Evolutionary conservation across 2,797 vertebrate species (phyloP), one percentile per base, ranked within the genome.

Genomic region (Eleutherodactylus coqui): DNA sequence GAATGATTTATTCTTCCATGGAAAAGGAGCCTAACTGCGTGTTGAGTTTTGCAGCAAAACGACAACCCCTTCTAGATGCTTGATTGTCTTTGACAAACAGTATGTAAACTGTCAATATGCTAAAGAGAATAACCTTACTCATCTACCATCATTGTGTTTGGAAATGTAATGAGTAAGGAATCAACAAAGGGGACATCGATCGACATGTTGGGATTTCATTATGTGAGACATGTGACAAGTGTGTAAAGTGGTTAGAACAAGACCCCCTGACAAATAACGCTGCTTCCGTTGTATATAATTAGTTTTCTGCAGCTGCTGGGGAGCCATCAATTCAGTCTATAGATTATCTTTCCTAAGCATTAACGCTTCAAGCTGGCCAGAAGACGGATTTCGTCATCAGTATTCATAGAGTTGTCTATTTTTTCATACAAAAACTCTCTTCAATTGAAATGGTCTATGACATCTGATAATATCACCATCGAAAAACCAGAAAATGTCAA

Each of bases 261-360:
- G 32, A 82, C 29, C 47, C 34, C 38, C 36, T 76, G 55, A 58
- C 38, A 78, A 75, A 87, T 62, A 38, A 32, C 70, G 27, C 34
- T 38, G 38, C 21, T 38, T 75, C 21, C 49, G 21, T 55, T 49
- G 38, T 64, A 27, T 62, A 16, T 78, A 83, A 87, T 78, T 82
- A 49, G 62, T 83, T 79, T 53, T 36, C 80, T 51, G 8, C 75
- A 70, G 75, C 38, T 72, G 53, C 62, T 34, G 34, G 27, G 67
- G 47, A 55, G 19, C 32, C 45, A 62, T 78, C 79, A 78, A 72
- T 86, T 32, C 60, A 70, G 29, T 55, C 9, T 49, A 76, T 67
- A 43, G 70, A 67, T 49, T 77, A 43, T 14, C 11, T 29, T 76
- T 38, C 32, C 34, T 51, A 14, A 45, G 47, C 41, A 47, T 36